Base-by-base conservation (phyloP, 2,888 invertebrate genomes). In the Pheosia gnoma region DNA sequence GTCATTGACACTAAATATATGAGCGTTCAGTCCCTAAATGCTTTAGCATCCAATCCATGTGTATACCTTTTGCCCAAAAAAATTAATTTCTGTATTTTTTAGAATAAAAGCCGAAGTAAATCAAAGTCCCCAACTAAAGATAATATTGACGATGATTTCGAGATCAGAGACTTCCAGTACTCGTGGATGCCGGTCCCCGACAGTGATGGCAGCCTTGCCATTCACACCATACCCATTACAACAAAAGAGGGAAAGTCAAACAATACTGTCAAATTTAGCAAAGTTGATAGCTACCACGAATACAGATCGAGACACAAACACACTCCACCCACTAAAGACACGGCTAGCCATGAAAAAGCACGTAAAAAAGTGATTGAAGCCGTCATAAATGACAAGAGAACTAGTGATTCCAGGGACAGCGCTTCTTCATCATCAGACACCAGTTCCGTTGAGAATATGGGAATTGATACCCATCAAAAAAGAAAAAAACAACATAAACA, bases 161-260 rank as follows among this genome's bases (percentile, higher is more conserved):
- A 80, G 38, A 72, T 64, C 37, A 79, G 77, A 60, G 86, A 90
- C 64, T 84, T 88, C 55, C 85, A 90, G 68, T 93, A 93, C 66
- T 91, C 93, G 8, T 93, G 93, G 93, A 88, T 93, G 90, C 93
- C 93, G 5, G 89, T 92, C 0, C 93, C 93, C 0, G 93, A 93
- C n/a, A 79, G 86, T 57, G 91, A 92, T 59, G 79, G 80, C 3
- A 88, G 82, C 59, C 81, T 91, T 1, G 88, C 87, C 9, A 82
- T 91, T 10, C 93, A 93, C 66, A 85, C 90, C 3, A 87, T 93
- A 71, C 89, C 91, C 1, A 88, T 83, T 8, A 76, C 79, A 36
- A 66, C 83, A 2, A 84, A 80, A 57, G 84, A 82, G 56, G 78
- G 79, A 0, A 89, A 86, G 63, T 66, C 78, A 25, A 82, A 80